These are phyloP conservation scores for Bovichtus diacanthus DNA, from an alignment of 2,797 vertebrate genomes.

Conservation along the genomic window DNA sequence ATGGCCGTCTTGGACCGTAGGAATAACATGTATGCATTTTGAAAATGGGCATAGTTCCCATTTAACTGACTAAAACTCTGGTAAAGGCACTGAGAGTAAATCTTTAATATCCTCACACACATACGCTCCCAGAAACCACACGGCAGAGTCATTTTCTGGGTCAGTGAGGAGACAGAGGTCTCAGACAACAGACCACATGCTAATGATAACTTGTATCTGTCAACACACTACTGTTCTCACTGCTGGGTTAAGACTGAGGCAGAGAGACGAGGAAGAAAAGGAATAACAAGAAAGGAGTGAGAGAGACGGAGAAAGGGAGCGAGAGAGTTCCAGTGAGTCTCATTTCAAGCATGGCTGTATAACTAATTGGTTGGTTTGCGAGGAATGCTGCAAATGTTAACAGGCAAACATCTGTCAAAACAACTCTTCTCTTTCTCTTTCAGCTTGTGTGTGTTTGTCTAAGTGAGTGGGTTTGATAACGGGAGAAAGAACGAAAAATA, in stretches of 20 bases:
- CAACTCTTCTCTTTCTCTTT: constrained; percentile 41
- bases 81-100: neutral
- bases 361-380: constrained; percentile 67
- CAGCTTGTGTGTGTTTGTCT: constrained; percentile 57
- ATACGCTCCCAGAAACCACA: constrained; percentile 32
- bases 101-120: constrained; percentile 25
- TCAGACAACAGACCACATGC: constrained; percentile 51
- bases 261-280: neutral
- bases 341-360: constrained; percentile 59
- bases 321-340: constrained; percentile 29
- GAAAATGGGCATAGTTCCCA: too few relatives aligned
- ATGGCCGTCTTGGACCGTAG: too few relatives aligned
- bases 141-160: constrained; percentile 26
- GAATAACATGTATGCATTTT: too few relatives aligned
- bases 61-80: neutral
- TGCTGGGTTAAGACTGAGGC: neutral
- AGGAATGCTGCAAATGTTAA: constrained; percentile 69
- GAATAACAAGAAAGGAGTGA: neutral
- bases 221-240: constrained; percentile 15
- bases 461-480: constrained; percentile 30
- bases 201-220: constrained; percentile 35
- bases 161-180: constrained; percentile 36
- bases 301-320: neutral
- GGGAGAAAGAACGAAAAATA: constrained; percentile 15
- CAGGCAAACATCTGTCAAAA: constrained; percentile 65